Base-by-base conservation (phyloP, 2,113 vertebrate species). In the Cercopithecus mona region DNA sequence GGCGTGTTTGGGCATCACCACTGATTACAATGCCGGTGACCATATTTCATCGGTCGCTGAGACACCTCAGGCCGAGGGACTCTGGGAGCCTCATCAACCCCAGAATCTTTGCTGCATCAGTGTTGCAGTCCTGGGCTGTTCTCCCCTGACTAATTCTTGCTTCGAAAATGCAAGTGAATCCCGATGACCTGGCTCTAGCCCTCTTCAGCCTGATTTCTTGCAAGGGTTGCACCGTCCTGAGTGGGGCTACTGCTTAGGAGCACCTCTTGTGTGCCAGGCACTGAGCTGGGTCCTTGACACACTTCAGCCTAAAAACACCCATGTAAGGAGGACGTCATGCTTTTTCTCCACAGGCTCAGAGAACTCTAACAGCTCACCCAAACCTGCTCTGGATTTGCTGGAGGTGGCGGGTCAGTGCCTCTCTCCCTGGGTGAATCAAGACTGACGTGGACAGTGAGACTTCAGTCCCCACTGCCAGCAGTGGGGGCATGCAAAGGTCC, bases 31-130 rank as follows among this genome's bases (percentile, higher is more conserved):
- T 1, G n/a, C 11, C 0, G 0, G 35, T 5, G 81, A 70, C 2
- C 0, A 0, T 7, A 13, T 45, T 72, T 90, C 20, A 38, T 27
- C 16, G 32, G 3, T 0, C 0, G 0, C 48, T 10, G 25, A 57
- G 80, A 66, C 1, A 4, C 32, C 18, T 0, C 13, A 6, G 50
- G 22, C 48, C 3, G 14, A 40, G 75, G 61, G 61, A 4, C 55
- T 43, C 55, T 14, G 32, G 7, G 35, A 75, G 35, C n/a, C 4
- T 14, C 1, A 1, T 1, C 13, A 4, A 35, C 57, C 59, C 11
- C 1, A 4, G n/a, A 40, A 57, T 48, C 73, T 86, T 35, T 38
- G 32, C 83, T 70, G 27, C 3, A 1, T 14, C 13, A 25, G 52
- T 25, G 14, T 7, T 43, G 61, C 2, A 57, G 20, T 68, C 40